phyloP scores from a whole-genome alignment of 1,140 invertebrate species.

The Zaprionus inermis region DNA sequence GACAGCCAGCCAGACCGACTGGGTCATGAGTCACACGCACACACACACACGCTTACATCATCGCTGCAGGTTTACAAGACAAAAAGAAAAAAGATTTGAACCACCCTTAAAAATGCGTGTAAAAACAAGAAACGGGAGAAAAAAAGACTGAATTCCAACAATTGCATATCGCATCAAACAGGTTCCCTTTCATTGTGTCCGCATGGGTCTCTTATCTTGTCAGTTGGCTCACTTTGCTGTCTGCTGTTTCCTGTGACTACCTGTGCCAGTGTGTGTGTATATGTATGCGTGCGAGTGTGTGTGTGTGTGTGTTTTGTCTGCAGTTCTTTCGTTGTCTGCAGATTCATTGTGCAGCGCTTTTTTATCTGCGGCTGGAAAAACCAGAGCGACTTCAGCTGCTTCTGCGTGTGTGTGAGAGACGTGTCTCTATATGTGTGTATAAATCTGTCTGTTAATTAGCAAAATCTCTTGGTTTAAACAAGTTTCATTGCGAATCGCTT shows the following conservation, averaged over 20 bases:
- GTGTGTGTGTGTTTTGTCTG: not conserved
- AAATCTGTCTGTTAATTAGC: slow-evolving; percentile 53
- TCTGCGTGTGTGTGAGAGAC: not conserved
- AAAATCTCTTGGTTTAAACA: slow-evolving; percentile 51
- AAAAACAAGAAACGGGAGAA: not conserved
- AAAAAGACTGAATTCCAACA: slow-evolving; percentile 30
- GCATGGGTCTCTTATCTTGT: slow-evolving; percentile 58
- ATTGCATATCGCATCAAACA: slow-evolving; percentile 53
- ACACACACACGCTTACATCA: slow-evolving; percentile 2
- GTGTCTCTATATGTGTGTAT: slow-evolving; percentile 17
- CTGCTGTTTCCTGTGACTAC: slow-evolving; percentile 42
- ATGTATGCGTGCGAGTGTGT: not conserved
- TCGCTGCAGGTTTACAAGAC: not conserved
- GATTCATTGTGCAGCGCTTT: slow-evolving; percentile 36
- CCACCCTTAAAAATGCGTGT: slow-evolving; percentile 26
- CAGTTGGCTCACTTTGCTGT: slow-evolving; percentile 32
- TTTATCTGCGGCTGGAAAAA: slow-evolving; percentile 28
- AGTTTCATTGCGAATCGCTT: slow-evolving; percentile 51
- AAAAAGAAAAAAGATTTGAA: not conserved
- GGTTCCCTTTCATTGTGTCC: slow-evolving; percentile 45
- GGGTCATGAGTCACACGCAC: slow-evolving; percentile 47
- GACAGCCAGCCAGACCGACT: slow-evolving; percentile 23
- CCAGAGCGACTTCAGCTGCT: slow-evolving; percentile 39
- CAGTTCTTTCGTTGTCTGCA: slow-evolving; percentile 38
- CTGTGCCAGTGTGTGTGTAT: slow-evolving; percentile 26